Evolutionary conservation across 2,797 vertebrate genomes (phyloP).

Genomic region (Hydrolagus colliei): DNA sequence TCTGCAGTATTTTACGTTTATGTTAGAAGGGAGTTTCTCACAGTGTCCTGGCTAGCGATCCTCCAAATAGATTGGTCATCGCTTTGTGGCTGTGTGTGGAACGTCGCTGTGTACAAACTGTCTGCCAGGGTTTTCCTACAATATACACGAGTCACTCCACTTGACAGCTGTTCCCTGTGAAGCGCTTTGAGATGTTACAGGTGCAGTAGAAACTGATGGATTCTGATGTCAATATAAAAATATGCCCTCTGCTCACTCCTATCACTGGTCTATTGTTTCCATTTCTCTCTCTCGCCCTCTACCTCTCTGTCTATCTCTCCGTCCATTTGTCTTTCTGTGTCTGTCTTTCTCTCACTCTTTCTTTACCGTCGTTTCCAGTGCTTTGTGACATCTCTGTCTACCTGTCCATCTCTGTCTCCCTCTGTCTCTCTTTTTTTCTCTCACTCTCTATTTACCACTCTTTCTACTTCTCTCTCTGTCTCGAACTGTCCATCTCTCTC

Average conservation of each 20-base stretch:
- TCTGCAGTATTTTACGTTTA: too few relatives aligned
- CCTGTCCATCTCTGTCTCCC: accelerated
- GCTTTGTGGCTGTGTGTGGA: too few relatives aligned
- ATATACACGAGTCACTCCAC: too few relatives aligned
- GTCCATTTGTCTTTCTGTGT: constrained; percentile 31
- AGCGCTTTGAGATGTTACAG: too few relatives aligned
- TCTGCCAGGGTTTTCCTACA: too few relatives aligned
- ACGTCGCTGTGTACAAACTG: too few relatives aligned
- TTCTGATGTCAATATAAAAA: too few relatives aligned
- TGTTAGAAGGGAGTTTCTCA: too few relatives aligned
- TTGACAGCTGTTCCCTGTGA: too few relatives aligned
- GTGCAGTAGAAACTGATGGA: too few relatives aligned
- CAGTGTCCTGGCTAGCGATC: too few relatives aligned
- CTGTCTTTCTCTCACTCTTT: constrained; percentile 24
- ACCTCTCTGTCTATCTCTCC: constrained; percentile 26
- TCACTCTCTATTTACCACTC: neutral
- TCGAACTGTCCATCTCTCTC: neutral
- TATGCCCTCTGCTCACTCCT: neutral
- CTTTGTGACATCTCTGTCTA: neutral
- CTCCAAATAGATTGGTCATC: too few relatives aligned
- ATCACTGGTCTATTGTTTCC: neutral
- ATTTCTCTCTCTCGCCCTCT: neutral
- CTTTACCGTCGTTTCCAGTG: accelerated
- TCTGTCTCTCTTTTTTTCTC: neutral
- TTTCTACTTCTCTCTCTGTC: neutral